Evolutionary conservation across 2,113 vertebrate genomes (phyloP), one percentile per base, ranked within the genome.

Genomic region (Atrichornis clamosus): DNA sequence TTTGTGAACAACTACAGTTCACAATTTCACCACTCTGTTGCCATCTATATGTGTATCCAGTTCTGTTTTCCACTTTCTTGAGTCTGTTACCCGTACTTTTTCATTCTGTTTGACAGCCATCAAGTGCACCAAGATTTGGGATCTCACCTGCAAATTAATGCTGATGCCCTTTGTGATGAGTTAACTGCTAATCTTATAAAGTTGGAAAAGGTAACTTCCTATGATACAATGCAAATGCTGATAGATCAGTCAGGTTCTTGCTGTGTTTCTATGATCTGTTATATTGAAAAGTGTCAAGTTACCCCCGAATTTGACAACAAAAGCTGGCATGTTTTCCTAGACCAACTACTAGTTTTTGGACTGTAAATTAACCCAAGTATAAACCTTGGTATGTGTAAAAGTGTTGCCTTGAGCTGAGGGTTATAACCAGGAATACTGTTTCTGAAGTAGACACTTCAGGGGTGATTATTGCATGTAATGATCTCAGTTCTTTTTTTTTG

Each of bases 101-200:
- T 87, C 59, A 13, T 96, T 96, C 87, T 96, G 6, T 95, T 97
- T 94, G 39, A 53, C 92, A 98, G 98, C 77, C 95, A 96, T 65
- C 94, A 97, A 67, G 50, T 84, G 37, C 82, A 37, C 18, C 96
- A 95, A 28, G 73, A 92, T 67, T 85, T 97, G 88, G 95, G 95
- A 88, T 97, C 97, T 63, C 97, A 97, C 67, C 82, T 96, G 30
- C 97, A 97, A 58, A 92, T 98, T 64, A 98, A 98, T 87, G 84
- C 97, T 17, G 98, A 99, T n/a, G 64, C 72, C 53, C 87, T 99
- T 58, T 99, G 98, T 96, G 98, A 98, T 47, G 98, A 99, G 70
- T 97, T 99, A 69, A 98, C 98, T 52, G 94, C 98, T 84, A 99
- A 99, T 97, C 98, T 99, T 88, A 96, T 98, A 91, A 99, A 98